Base-by-base conservation (phyloP, 23 tunicate species). In the Diplosoma virens region DNA sequence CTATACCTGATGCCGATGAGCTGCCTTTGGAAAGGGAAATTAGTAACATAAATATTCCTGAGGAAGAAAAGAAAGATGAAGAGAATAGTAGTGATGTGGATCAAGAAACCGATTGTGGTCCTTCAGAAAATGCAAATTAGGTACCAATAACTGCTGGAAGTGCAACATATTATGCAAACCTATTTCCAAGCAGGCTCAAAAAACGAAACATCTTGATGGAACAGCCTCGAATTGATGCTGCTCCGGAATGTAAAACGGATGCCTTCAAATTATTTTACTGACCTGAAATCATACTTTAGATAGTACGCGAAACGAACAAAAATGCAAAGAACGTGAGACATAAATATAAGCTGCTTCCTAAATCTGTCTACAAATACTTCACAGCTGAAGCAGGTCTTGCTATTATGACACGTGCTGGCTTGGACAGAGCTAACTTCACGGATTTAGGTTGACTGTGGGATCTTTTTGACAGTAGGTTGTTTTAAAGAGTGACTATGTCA, bases 81-180 rank as follows among this genome's bases (percentile, higher is more conserved):
- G 35, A 65, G 34, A 65, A 9, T 65, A 7, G 71, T 65, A 29
- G 71, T 65, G 71, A 65, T 65, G 35, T 30, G 23, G 71, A 65
- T 65, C 71, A 65, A 24, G 71, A 65, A 65, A 11, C 35, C 29
- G 37, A 65, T 65, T 7, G 29, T 25, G 71, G 71, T 29, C 29
- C 35, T 36, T 65, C 37, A 65, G 71, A 65, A 65, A 36, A 65
- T 65, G 35, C 26, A 65, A n/a, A 65, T 65, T 36, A 28, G 29
- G 71, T 28, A 65, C 35, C 34, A 25, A 65, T 65, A 65, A 65
- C 71, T 11, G 71, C 71, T 65, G 71, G 71, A 7, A 65, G n/a
- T 9, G 65, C 21, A 58, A 18, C 65, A 29, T 65, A 65, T 65
- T 65, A 65, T 65, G 71, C 71, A 65, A 65, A 65, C 29, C 11